phyloP scores from a whole-genome alignment of 2,113 vertebrate genomes.

The Baryphthengus martii region DNA sequence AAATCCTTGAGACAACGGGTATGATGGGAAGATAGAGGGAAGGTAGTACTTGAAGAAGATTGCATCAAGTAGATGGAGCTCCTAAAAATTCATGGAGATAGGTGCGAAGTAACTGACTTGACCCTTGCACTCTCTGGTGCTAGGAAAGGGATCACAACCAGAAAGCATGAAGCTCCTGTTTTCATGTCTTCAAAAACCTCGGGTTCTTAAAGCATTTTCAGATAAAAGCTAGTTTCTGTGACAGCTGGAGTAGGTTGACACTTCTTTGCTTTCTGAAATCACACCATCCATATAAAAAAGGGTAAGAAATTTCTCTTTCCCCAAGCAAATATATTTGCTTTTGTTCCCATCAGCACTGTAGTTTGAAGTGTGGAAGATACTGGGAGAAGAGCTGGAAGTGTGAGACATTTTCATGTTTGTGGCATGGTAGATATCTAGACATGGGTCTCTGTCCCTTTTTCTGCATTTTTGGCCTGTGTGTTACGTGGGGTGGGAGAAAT shows the following conservation, averaged over 20 bases:
- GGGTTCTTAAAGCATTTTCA: background rate
- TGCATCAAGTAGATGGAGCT: background rate
- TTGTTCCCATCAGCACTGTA: background rate
- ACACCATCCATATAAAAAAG: slow-evolving; percentile 3
- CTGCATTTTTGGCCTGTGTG: background rate
- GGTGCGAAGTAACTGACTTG: background rate
- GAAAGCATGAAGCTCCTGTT: background rate
- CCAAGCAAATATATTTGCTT: background rate
- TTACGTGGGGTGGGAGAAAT: background rate
- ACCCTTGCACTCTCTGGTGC: background rate
- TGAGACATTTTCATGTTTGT: background rate
- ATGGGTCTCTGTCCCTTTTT: background rate
- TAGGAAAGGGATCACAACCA: background rate
- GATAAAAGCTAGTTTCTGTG: background rate
- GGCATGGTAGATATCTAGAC: background rate
- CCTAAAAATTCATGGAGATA: background rate
- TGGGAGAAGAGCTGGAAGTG: background rate
- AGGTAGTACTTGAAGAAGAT: background rate
- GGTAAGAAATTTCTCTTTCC: background rate
- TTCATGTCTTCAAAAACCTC: background rate
- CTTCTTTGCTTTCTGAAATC: background rate
- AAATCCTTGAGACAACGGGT: background rate
- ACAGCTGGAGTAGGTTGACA: background rate
- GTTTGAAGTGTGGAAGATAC: background rate
- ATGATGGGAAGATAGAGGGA: background rate